phyloP scores from a whole-genome alignment of 1,140 invertebrate species.

The Drosophila littoralis region DNA sequence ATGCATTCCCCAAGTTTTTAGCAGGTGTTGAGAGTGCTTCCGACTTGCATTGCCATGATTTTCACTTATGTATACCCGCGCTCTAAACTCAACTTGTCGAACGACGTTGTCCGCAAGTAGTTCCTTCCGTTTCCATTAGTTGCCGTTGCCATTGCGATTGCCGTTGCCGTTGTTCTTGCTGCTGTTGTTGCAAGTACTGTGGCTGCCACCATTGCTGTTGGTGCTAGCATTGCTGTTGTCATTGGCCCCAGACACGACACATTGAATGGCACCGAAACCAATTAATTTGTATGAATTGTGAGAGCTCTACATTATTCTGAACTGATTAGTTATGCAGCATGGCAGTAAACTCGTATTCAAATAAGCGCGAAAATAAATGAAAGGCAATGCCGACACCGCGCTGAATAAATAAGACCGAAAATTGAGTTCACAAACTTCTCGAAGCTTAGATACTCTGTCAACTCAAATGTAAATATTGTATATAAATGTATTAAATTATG shows the following conservation, averaged over 20 bases:
- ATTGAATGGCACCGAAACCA: constrained; percentile 64
- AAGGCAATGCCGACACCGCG: constrained; percentile 54
- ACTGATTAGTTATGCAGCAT: constrained; percentile 65
- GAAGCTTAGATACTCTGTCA: constrained; percentile 16
- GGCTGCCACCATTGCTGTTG: background rate
- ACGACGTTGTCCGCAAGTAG: constrained; percentile 72
- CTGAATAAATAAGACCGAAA: constrained; percentile 45
- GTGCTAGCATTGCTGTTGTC: constrained; percentile 23
- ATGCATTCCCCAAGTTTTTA: constrained; percentile 36
- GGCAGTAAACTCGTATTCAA: constrained; percentile 39
- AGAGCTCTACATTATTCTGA: constrained; percentile 69
- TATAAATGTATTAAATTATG: no score
- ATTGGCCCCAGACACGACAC: constrained; percentile 41
- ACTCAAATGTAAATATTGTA: no score
- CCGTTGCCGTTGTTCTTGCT: background rate
- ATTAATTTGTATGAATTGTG: constrained; percentile 80
- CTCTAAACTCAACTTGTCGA: constrained; percentile 44
- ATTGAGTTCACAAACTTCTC: background rate
- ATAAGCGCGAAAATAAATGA: constrained; percentile 55
- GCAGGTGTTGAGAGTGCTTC: constrained; percentile 72
- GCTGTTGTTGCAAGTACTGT: constrained; percentile 7
- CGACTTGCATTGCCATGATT: constrained; percentile 71
- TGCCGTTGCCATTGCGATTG: background rate
- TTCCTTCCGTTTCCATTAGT: constrained; percentile 68
- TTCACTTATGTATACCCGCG: constrained; percentile 29